These are phyloP conservation scores for Botrylloides violaceus DNA, from an alignment of 23 tunicate species.

Conservation along the genomic window DNA sequence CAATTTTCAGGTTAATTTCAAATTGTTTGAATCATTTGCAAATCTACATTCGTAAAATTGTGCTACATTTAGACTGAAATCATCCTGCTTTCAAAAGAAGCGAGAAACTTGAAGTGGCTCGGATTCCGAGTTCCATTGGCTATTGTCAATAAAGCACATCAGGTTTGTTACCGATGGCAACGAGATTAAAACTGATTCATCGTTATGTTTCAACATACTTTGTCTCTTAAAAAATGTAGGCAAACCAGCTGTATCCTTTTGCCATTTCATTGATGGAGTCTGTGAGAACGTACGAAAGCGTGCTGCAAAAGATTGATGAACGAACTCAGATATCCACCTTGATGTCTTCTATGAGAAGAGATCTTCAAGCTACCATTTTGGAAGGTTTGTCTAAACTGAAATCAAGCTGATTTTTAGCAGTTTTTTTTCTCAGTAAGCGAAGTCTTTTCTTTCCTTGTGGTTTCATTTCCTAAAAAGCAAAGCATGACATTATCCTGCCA, in stretches of 20 bases:
- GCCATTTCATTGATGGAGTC: slow-evolving; percentile 94
- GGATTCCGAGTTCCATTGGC: slow-evolving; percentile 94
- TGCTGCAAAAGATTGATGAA: slow-evolving; percentile 73
- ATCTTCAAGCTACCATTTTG: slow-evolving; percentile 57
- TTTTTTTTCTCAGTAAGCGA: not conserved
- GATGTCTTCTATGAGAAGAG: slow-evolving; percentile 61
- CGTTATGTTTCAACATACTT: too few relatives aligned
- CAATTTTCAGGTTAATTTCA: slow-evolving; percentile 74
- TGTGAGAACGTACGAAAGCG: slow-evolving; percentile 86
- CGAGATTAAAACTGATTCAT: too few relatives aligned
- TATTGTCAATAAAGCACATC: slow-evolving; percentile 98
- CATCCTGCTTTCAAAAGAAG: slow-evolving; percentile 94
- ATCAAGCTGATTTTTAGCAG: not conserved
- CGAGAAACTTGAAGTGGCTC: slow-evolving; percentile 89
- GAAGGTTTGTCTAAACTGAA: slow-evolving; percentile 39
- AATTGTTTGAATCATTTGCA: not conserved
- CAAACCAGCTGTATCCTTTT: slow-evolving; percentile 96
- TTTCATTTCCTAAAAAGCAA: too few relatives aligned
- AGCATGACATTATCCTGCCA: too few relatives aligned
- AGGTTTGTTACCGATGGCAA: slow-evolving; percentile 33
- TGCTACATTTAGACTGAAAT: slow-evolving; percentile 65
- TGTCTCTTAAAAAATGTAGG: slow-evolving; percentile 48
- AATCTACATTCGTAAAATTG: not conserved
- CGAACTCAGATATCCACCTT: slow-evolving; percentile 51
- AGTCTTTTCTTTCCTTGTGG: too few relatives aligned